Conservation (phyloP, 2,797 vertebrate species). For the Phrynocephalus forsythii region DNA sequence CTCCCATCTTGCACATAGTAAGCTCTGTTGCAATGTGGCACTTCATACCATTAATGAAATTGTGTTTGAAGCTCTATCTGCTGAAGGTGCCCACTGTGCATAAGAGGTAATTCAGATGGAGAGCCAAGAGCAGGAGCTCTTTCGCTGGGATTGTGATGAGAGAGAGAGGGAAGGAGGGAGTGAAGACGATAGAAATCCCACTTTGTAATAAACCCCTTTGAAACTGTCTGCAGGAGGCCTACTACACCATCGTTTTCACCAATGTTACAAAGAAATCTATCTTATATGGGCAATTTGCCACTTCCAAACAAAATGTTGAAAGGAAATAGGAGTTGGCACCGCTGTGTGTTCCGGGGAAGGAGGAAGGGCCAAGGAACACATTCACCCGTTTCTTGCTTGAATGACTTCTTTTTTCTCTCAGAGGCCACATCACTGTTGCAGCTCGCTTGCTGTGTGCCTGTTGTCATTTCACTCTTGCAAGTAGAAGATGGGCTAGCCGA, state of each 20-base stretch:
- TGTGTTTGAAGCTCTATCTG: conserved; percentile 43
- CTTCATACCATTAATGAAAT: conserved; percentile 46
- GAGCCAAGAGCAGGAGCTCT: conserved; percentile 27
- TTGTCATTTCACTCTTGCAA: background rate
- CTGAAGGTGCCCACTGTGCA: conserved; percentile 44
- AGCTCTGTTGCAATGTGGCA: conserved; percentile 38
- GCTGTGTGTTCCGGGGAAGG: background rate
- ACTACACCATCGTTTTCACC: background rate
- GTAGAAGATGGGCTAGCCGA: background rate
- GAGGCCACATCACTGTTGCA: background rate
- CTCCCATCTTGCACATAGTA: background rate
- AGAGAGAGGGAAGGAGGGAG: background rate
- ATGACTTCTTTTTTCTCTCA: background rate
- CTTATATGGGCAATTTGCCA: background rate
- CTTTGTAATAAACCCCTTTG: background rate
- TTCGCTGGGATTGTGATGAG: conserved; percentile 10
- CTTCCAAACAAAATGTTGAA: background rate
- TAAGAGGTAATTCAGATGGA: conserved; percentile 42
- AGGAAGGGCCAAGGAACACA: background rate
- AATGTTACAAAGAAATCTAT: background rate
- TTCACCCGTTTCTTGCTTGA: background rate
- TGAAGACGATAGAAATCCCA: background rate
- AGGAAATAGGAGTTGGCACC: background rate
- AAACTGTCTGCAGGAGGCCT: conserved; percentile 1
- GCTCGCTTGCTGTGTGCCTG: too few species aligned